Conservation (phyloP, 1,140 invertebrate genomes). For the Lamellibrachia luymesi region DNA sequence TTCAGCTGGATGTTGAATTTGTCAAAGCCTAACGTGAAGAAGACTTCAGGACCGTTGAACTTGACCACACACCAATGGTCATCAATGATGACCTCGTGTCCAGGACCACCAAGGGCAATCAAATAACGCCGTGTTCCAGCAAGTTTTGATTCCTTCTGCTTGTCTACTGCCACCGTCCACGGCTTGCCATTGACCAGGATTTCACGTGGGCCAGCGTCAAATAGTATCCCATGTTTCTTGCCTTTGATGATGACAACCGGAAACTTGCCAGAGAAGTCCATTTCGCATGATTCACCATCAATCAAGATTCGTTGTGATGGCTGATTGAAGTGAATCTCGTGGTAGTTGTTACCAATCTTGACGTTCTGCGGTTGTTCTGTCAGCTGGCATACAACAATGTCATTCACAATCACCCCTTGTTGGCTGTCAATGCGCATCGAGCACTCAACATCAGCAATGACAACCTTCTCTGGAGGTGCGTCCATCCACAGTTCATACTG, state of each 20-base stretch:
- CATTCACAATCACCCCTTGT: conserved; percentile 49
- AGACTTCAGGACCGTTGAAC: conserved; percentile 47
- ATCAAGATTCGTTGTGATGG: conserved; percentile 69
- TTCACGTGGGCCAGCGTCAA: conserved; percentile 89
- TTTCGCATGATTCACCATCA: conserved; percentile 76
- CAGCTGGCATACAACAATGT: conserved; percentile 46
- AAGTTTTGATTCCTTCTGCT: conserved; percentile 72
- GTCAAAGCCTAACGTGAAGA: conserved; percentile 37
- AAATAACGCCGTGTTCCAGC: conserved; percentile 70
- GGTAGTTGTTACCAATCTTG: conserved; percentile 37
- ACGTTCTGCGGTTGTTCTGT: conserved; percentile 43
- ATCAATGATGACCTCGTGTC: conserved; percentile 77
- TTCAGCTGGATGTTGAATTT: conserved; percentile 67
- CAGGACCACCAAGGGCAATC: conserved; percentile 86
- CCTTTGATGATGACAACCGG: conserved; percentile 75
- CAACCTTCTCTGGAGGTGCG: conserved; percentile 49
- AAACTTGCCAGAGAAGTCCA: conserved; percentile 80
- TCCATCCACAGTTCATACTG: conserved; percentile 48
- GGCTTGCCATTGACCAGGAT: conserved; percentile 77
- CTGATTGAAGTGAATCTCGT: conserved; percentile 51
- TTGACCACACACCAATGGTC: conserved; percentile 60
- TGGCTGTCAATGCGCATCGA: conserved; percentile 48
- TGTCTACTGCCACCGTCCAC: conserved; percentile 76
- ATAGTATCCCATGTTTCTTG: conserved; percentile 68
- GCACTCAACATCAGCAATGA: conserved; percentile 37